Base-by-base conservation (phyloP, 2,113 vertebrate species). In the Clarias magur region DNA sequence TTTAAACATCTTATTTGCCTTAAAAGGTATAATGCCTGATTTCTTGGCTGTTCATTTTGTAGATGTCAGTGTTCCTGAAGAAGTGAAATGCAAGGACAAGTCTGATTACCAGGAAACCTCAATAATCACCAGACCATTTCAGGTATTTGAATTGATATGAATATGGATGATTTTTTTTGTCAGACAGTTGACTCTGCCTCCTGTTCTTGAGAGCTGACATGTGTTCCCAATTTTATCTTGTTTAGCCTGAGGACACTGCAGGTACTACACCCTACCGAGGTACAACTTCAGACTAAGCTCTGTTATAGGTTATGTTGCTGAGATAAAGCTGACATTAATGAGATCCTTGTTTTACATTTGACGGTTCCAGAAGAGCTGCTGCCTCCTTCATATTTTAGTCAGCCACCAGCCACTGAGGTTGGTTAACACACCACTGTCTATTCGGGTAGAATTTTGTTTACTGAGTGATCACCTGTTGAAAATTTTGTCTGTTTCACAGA, bases 401-500 rank as follows among this genome's bases (percentile, higher is more conserved):
- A 13, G 0, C 25, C 21, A 10, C 16, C 7, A n/a, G 62, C 59
- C 42, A 27, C 21, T n/a, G 48, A 85, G 84, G 84, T 85, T 34
- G 11, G 75, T 85, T 80, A n/a, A 78, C 60, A 54, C 59, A 16
- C 13, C 2, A 7, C 27, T 76, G 30, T 82, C 59, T 82, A 9
- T 65, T 62, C 48, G 4, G 4, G 4, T 63, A 63, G 10, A 48
- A 16, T 42, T 25, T 48, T 13, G 25, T n/a, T 48, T 63, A n/a
- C 4, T 23, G 3, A 68, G 21, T 53, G 34, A 21, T 30, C 78
- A 57, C 21, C 42, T 21, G 11, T 21, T 86, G 10, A 8, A 56
- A 75, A 75, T 63, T 88, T 30, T 78, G 3, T 78, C 25, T 86
- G 1, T 57, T 70, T n/a, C 56, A 63, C 63, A 89, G 88, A 5